Base-by-base conservation (phyloP, 1,140 invertebrate species). In the Bombus terrestris region DNA sequence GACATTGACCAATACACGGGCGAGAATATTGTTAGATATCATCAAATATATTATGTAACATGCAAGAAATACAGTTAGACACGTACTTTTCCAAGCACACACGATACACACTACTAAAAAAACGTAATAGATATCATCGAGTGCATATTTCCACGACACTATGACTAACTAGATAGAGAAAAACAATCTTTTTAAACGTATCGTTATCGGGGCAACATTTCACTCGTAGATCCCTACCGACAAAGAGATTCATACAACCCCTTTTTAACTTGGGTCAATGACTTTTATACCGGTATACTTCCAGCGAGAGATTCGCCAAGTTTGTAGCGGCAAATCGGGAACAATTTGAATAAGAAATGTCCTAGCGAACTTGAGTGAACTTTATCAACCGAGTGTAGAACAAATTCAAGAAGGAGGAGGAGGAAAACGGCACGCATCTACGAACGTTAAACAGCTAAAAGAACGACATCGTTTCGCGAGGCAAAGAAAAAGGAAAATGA, bases 261-360 rank as follows among this genome's bases (percentile, higher is more conserved):
- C 28, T 32, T 64, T 41, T 78, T 41, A 78, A 64, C 57, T n/a
- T 13, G 37, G 59, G 37, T 41, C 28, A 41, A 41, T 35, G 75
- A 64, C 57, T 78, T 78, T 78, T 78, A 59, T n/a, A 77, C 37
- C 35, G 57, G 1, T 1, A 32, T 62, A 66, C 64, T 68, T 28
- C 9, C 41, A 28, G 4, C 12, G 62, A 69, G 15, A 53, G 25
- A 82, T 64, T 22, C 35, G 28, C 13, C 25, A 22, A 41, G 69
- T 81, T 32, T 25, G 25, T 9, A 41, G 47, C 59, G 15, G 32
- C 64, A 28, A 62, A 71, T 76, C 75, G n/a, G 3, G 15, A 37
- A 57, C 64, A 39, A 71, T 71, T 84, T 71, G 53, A 80, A 72
- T 72, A 8, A 32, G 59, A 81, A 81, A 53, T 12, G 22, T 43